phyloP scores from a whole-genome alignment of 2,113 vertebrate genomes.

The Apeltes quadracus region DNA sequence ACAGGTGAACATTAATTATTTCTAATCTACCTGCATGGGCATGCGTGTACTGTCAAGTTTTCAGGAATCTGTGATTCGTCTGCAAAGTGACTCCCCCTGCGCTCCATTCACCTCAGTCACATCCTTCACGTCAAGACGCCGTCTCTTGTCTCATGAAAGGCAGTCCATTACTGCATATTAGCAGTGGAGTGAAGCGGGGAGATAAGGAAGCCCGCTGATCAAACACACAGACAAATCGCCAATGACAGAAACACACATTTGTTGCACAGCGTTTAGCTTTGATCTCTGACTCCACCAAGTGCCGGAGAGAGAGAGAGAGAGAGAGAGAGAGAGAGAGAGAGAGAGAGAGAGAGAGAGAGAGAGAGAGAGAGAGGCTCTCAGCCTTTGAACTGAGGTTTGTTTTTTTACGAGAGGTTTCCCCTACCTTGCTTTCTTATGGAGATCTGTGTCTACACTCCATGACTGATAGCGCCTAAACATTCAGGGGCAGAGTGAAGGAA shows the following conservation, averaged over 20 bases:
- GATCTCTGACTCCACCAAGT: constrained; percentile 75
- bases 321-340: constrained; percentile 62
- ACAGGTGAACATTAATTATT: constrained; percentile 12
- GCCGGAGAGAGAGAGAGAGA: constrained; percentile 61
- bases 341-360: constrained; percentile 53
- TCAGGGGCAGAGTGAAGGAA: constrained; percentile 41
- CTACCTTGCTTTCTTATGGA: constrained; percentile 29
- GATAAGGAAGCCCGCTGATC: constrained; percentile 77
- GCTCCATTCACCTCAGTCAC: constrained; percentile 63
- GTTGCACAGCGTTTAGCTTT: constrained; percentile 76
- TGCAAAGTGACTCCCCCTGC: constrained; percentile 55
- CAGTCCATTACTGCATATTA: constrained; percentile 78
- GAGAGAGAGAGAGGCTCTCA: constrained; percentile 54
- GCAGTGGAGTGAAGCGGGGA: constrained; percentile 68
- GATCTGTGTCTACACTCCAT: constrained; percentile 28
- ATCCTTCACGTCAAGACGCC: constrained; percentile 67
- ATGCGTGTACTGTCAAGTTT: constrained; percentile 8
- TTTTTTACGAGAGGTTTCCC: constrained; percentile 59
- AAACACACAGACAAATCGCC: constrained; percentile 77
- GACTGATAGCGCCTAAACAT: constrained; percentile 27
- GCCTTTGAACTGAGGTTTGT: constrained; percentile 76
- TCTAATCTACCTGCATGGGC: constrained; percentile 4
- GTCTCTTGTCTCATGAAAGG: constrained; percentile 72
- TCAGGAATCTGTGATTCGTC: constrained; percentile 46
- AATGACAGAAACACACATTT: constrained; percentile 81